Base-by-base conservation (phyloP, 53 echinoderm and acorn worm species). In the Luidia sarsii region DNA sequence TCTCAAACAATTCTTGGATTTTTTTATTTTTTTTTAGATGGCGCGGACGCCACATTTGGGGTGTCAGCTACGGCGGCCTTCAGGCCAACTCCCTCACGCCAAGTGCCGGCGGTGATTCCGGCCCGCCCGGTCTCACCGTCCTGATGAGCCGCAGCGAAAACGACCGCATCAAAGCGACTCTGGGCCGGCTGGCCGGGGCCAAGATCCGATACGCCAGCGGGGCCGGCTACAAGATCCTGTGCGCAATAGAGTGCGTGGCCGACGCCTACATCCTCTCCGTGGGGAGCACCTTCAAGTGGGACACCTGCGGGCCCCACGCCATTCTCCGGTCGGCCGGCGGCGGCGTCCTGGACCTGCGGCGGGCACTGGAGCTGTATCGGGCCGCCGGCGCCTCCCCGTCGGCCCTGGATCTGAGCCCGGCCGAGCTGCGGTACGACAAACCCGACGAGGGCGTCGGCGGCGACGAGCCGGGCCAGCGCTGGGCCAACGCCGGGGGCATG, bases 231-330 rank as follows among this genome's bases (percentile, higher is more conserved):
- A 97, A 97, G 51, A 50, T 87, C 37, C 74, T 89, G 0, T 97
- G 97, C 48, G 93, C 84, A 3, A 79, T 89, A 33, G 91, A 93
- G 50, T 61, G 69, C 53, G 65, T 85, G 15, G 89, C 87, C 2
- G 93, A 93, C 74, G 91, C 86, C n/a, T 97, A 94, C 68, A 73
- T 97, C 13, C 74, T 97, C 7, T 91, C 93, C 30, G 88, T 61
- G 38, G 93, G 87, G 0, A 94, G 86, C 65, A 97, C 97, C 2
- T 97, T 89, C 62, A 97, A 94, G 29, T 97, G 97, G 97, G 97
- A 97, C 54, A 90, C 93, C 0, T 97, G 97, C 67, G 93, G 88
- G 4, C 93, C 97, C 7, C 97, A 97, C 53, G 93, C 97, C 2
- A 88, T 97, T 2, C 70, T 97, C 0, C 67, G 65, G 28, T 88